Evolutionary conservation across 2,888 invertebrate species (phyloP).

Genomic region (Clistopyga incitator): DNA sequence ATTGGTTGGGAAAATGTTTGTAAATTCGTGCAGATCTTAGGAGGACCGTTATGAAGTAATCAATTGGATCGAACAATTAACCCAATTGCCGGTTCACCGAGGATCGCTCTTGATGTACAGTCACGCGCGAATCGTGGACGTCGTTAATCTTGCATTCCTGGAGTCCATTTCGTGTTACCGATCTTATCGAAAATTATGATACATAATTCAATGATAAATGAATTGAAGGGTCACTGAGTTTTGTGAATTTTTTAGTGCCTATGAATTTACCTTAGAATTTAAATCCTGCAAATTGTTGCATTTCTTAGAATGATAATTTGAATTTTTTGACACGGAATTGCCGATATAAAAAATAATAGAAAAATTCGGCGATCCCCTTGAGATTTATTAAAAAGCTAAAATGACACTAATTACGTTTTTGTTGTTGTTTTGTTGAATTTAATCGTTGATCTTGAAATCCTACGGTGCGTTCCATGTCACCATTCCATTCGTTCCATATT

Average conservation of each 20-base stretch:
- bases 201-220: not conserved
- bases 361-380: too few relatives aligned
- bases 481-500: too few relatives aligned
- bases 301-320: too few relatives aligned
- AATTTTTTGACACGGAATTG: too few relatives aligned
- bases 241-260: constrained; percentile 17
- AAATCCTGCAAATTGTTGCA: not conserved
- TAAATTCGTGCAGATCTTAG: not conserved
- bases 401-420: too few relatives aligned
- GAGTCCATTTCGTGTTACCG: not conserved
- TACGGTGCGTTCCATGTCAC: too few relatives aligned
- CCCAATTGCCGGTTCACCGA: constrained; percentile 36
- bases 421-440: too few relatives aligned
- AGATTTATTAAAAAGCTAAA: too few relatives aligned
- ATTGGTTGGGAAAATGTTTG: too few relatives aligned
- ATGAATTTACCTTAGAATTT: not conserved
- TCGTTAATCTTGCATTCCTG: not conserved
- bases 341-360: too few relatives aligned
- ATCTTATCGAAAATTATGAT: not conserved
- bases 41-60: constrained; percentile 21
- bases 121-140: not conserved
- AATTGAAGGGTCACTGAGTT: not conserved
- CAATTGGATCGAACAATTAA: constrained; percentile 36
- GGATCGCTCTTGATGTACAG: constrained; percentile 26
- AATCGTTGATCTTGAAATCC: too few relatives aligned